phyloP scores from a whole-genome alignment of 1,140 invertebrate genomes.

The Platyscapa corneri region DNA sequence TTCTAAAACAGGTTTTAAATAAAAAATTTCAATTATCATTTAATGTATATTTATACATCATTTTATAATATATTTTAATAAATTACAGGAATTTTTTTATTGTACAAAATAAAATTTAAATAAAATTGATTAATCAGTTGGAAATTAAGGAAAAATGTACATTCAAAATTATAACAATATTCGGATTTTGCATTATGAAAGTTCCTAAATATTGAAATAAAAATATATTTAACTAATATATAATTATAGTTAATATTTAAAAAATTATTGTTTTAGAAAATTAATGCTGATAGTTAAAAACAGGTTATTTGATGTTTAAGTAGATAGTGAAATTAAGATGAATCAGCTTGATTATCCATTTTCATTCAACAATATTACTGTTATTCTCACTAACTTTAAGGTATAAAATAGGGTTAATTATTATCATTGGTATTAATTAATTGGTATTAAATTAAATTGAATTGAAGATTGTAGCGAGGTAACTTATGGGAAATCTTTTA shows the following conservation, averaged over 20 bases:
- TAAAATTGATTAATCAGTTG: conserved; percentile 4
- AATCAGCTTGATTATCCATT: background rate
- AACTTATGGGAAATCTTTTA: conserved; percentile 52
- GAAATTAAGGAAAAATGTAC: conserved; percentile 27
- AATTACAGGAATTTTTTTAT: background rate
- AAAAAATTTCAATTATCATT: background rate
- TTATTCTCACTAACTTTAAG: conserved; percentile 34
- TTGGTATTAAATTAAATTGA: background rate
- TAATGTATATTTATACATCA: background rate
- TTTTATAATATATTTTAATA: background rate
- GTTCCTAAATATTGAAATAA: background rate
- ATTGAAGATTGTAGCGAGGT: conserved; percentile 42
- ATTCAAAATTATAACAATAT: conserved; percentile 6
- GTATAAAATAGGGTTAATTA: conserved; percentile 27
- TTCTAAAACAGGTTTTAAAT: background rate
- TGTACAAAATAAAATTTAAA: conserved; percentile 2
- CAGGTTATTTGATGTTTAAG: conserved; percentile 17
- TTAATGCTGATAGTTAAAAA: background rate
- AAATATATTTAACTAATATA: conserved; percentile 10
- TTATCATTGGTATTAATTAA: conserved; percentile 45
- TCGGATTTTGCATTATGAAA: background rate
- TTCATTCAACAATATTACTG: conserved; percentile 11
- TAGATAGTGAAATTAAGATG: conserved; percentile 16
- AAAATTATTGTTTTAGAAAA: background rate
- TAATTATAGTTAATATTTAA: background rate